Evolutionary conservation across 2,888 invertebrate genomes (phyloP), one percentile per base, ranked within the genome.

Genomic region (Phragmatobia fuliginosa): DNA sequence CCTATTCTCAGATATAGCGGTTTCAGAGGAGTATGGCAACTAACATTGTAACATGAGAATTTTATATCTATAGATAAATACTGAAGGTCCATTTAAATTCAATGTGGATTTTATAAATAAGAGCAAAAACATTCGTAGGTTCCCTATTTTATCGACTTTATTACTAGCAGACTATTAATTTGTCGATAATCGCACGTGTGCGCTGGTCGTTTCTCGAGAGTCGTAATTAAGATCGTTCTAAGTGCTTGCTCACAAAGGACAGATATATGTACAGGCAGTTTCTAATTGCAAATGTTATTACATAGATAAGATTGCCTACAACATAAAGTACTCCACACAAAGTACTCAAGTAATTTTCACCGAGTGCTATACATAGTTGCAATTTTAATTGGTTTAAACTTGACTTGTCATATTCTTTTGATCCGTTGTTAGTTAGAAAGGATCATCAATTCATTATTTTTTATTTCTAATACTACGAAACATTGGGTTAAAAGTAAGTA

Each of bases 241-340:
- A 72, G 62, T 72, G 65, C 62, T 45, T 72, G 67, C 67, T 71
- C 63, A 78, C 67, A 79, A 72, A 77, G 70, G 66, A 79, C 75
- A 79, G 77, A 79, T 77, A 79, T 77, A 79, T 77, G 79, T 77
- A 83, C 80, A 73, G 28, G 67, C 76, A 73, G 74, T 83, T 84
- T 85, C 81, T 82, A 84, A 84, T 84, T 80, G 78, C 78, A 70
- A 75, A 76, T 81, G 72, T 85, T 77, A 78, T 83, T 79, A 78
- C 76, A 66, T 59, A 38, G 63, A 68, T 76, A 59, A 71, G 66
- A 70, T 71, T 67, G 60, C 64, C 41, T 18, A 25, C 33, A 52
- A 25, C 25, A 32, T 7, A 61, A 61, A 31, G 28, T 31, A 56
- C 59, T 62, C 28, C 10, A 62, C 18, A 66, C 78, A 65, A 79